Base-by-base conservation (phyloP, 2,797 vertebrate genomes). In the Orientallactaga sibirica region DNA sequence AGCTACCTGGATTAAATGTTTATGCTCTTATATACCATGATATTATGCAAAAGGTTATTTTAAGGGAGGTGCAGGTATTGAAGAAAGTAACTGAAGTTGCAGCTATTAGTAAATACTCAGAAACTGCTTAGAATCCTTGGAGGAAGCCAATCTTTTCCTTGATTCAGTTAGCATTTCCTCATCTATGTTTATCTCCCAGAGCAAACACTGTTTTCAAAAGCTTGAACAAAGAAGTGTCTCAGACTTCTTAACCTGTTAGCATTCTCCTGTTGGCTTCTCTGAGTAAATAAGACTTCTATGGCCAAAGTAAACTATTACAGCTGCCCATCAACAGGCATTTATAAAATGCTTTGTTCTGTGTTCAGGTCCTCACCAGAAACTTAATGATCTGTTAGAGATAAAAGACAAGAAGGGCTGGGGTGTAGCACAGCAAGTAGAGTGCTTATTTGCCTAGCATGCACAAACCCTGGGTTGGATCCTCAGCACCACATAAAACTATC, bases 191-290 rank as follows among this genome's bases (percentile, higher is more conserved):
- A 94, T 93, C 88, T 96, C 83, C 81, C 58, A 95, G 92, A 93
- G 77, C 73, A 94, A 92, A 92, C 24, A 94, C 33, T 92, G n/a
- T 93, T 97, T 96, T 96, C 88, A 94, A 88, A 97, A 94, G 43
- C 71, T 58, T 55, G 96, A 95, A 96, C 95, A 96, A 97, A 97
- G 95, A 95, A 92, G 80, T 52, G 86, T 66, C 90, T 96, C 88
- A 95, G 74, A 82, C 89, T 78, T 55, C 85, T 90, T 88, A 86
- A 95, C 90, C 80, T 92, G 90, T 77, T 88, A 88, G 68, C 66
- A 67, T 73, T 83, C 66, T 88, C 67, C 52, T 73, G 41, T 68
- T 86, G 86, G 80, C 83, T 84, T 93, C 90, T 73, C n/a, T 70
- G n/a, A 92, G 83, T 83, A 95, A 96, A 86, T 82, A 96, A 77